Evolutionary conservation across 1,140 invertebrate genomes (phyloP).

Genomic region (Drosophila asahinai): DNA sequence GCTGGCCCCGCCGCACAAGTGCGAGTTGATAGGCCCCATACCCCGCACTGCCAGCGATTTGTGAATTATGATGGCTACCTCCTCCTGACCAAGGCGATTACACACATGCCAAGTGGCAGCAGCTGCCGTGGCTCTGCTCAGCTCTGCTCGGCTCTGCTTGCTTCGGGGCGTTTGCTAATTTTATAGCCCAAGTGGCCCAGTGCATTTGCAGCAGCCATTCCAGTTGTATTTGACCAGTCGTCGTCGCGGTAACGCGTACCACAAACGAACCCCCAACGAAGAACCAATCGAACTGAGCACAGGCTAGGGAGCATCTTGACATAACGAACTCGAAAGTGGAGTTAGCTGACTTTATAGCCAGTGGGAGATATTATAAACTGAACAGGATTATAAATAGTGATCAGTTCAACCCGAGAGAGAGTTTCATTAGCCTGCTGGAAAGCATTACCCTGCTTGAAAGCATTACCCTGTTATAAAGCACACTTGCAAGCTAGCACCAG

Average conservation of each 20-base stretch:
- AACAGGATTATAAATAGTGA: constrained; percentile 1
- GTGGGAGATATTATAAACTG: neutral
- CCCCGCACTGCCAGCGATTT: constrained; percentile 43
- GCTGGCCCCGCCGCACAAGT: constrained; percentile 67
- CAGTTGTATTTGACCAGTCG: constrained; percentile 77
- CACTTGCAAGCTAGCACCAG: neutral
- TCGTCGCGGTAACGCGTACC: constrained; percentile 65
- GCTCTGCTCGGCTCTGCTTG: constrained; percentile 35
- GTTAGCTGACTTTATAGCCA: constrained; percentile 2
- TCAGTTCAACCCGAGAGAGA: neutral
- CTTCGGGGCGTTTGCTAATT: constrained; percentile 74
- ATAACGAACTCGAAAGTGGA: constrained; percentile 10
- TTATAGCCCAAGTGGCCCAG: constrained; percentile 68
- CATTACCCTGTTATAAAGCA: neutral
- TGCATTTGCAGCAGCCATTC: constrained; percentile 77
- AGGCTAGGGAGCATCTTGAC: constrained; percentile 3
- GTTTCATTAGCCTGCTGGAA: neutral
- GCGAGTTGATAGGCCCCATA: constrained; percentile 67
- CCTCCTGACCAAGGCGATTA: constrained; percentile 49
- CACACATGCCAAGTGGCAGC: constrained; percentile 52
- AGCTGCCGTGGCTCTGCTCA: constrained; percentile 41
- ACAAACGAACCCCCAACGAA: constrained; percentile 55
- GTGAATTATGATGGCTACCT: constrained; percentile 62
- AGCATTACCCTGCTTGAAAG: neutral
- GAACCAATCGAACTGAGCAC: constrained; percentile 32